These are phyloP conservation scores for Metellina segmentata DNA, from an alignment of 2,888 invertebrate species.

Conservation along the genomic window DNA sequence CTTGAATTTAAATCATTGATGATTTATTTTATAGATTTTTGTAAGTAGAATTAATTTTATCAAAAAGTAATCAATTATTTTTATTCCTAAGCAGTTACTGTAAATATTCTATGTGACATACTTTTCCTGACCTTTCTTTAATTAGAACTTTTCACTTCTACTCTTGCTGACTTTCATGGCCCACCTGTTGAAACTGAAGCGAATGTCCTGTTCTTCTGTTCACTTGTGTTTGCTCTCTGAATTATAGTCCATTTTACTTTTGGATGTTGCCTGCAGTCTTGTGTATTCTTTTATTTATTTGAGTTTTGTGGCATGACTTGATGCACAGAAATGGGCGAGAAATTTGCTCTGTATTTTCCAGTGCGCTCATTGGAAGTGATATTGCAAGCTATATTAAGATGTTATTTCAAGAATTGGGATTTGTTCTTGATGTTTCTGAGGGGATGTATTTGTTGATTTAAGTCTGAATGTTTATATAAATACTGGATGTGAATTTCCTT, in stretches of 20 bases:
- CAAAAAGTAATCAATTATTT: background rate
- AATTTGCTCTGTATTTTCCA: background rate
- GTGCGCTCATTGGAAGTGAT: background rate
- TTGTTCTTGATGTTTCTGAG: too few relatives aligned
- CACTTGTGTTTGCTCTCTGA: constrained; percentile 40
- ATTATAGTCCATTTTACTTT: constrained; percentile 27
- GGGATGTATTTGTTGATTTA: too few relatives aligned
- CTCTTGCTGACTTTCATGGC: constrained; percentile 57
- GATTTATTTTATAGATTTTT: background rate
- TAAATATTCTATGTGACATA: constrained; percentile 36
- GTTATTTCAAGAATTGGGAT: too few relatives aligned
- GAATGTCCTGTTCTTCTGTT: constrained; percentile 33
- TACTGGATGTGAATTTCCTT: too few relatives aligned
- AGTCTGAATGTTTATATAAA: too few relatives aligned
- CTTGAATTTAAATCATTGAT: background rate
- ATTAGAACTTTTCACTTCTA: constrained; percentile 46
- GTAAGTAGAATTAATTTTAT: background rate
- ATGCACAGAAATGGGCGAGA: background rate
- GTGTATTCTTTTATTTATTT: constrained; percentile 51
- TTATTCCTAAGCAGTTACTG: background rate
- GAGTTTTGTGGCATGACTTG: constrained; percentile 6
- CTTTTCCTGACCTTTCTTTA: constrained; percentile 33
- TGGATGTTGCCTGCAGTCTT: constrained; percentile 65
- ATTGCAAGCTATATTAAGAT: background rate
- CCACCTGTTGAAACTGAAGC: constrained; percentile 50